These are phyloP conservation scores for Aphaenogaster floridana DNA, from an alignment of 1,140 invertebrate species.

Conservation along the genomic window DNA sequence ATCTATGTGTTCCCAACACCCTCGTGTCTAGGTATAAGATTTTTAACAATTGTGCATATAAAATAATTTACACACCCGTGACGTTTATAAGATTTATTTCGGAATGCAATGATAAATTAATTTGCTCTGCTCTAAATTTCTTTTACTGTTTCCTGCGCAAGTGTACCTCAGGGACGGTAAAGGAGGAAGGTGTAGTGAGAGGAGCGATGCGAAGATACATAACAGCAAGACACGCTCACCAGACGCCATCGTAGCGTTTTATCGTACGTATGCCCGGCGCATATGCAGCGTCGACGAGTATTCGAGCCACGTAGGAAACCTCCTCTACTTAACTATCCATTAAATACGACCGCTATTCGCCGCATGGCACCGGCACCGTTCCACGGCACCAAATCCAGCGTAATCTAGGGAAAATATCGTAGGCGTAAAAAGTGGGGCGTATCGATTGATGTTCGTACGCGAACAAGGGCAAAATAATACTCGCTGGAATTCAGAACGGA, in stretches of 20 bases:
- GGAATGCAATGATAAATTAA: constrained; percentile 24
- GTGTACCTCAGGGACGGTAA: background rate
- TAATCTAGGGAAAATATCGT: constrained; percentile 77
- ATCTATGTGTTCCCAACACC: background rate
- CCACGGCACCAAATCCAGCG: constrained; percentile 64
- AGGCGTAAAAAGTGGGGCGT: constrained; percentile 67
- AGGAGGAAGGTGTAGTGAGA: background rate
- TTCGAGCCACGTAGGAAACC: constrained; percentile 83
- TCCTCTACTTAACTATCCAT: constrained; percentile 85
- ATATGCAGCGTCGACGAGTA: constrained; percentile 78
- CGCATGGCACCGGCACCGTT: constrained; percentile 32
- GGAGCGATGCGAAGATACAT: constrained; percentile 6
- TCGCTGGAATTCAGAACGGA: constrained; percentile 21
- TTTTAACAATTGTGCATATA: background rate
- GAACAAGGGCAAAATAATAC: constrained; percentile 56
- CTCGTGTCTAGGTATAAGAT: background rate
- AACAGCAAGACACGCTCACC: constrained; percentile 5
- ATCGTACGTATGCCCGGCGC: constrained; percentile 64
- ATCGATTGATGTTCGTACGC: constrained; percentile 69
- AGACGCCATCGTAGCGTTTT: constrained; percentile 43
- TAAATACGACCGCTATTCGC: constrained; percentile 80
- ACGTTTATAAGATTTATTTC: background rate
- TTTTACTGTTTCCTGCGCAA: background rate
- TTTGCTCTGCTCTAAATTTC: constrained; percentile 5
- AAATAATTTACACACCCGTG: constrained; percentile 14